These are phyloP conservation scores for Teleopsis dalmanni DNA, from an alignment of 1,140 invertebrate genomes.

Conservation along the genomic window DNA sequence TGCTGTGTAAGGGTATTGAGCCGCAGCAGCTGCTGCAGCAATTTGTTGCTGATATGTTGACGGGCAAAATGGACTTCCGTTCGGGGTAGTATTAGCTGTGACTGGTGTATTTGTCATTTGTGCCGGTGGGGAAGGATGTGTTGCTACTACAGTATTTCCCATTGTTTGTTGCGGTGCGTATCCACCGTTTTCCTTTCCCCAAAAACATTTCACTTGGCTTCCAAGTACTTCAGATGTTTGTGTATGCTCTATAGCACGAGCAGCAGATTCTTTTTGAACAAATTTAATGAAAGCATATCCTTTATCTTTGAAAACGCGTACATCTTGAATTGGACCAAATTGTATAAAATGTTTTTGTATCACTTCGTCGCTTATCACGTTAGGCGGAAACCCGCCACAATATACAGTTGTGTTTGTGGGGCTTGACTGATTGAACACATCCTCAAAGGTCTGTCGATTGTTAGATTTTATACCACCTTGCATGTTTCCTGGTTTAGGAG, in stretches of 20 bases:
- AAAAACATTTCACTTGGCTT: constrained; percentile 95
- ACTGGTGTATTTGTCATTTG: constrained; percentile 42
- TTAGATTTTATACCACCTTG: constrained; percentile 44
- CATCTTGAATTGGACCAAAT: constrained; percentile 93
- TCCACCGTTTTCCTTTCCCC: constrained; percentile 82
- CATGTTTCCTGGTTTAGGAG: constrained; percentile 46
- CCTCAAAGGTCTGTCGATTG: constrained; percentile 59
- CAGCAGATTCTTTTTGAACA: constrained; percentile 92
- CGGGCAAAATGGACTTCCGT: constrained; percentile 31
- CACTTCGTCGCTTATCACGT: constrained; percentile 88
- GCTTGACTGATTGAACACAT: constrained; percentile 94
- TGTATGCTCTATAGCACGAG: constrained; percentile 92
- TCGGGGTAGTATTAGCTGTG: too few relatives aligned
- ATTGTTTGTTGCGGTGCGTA: constrained; percentile 26
- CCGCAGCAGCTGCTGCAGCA: constrained; percentile 30
- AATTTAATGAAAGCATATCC: constrained; percentile 99
- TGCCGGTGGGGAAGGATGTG: constrained; percentile 35
- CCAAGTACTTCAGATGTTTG: constrained; percentile 96
- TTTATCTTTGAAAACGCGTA: constrained; percentile 98
- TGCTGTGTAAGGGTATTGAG: constrained; percentile 57
- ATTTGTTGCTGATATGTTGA: constrained; percentile 10
- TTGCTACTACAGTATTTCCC: constrained; percentile 28
- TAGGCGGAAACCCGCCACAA: constrained; percentile 90
- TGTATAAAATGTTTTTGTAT: constrained; percentile 92
- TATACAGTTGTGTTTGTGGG: constrained; percentile 99